Evolutionary conservation across 2,797 vertebrate genomes (phyloP), one percentile per base, ranked within the genome.

Genomic region (Cossypha polioptera): DNA sequence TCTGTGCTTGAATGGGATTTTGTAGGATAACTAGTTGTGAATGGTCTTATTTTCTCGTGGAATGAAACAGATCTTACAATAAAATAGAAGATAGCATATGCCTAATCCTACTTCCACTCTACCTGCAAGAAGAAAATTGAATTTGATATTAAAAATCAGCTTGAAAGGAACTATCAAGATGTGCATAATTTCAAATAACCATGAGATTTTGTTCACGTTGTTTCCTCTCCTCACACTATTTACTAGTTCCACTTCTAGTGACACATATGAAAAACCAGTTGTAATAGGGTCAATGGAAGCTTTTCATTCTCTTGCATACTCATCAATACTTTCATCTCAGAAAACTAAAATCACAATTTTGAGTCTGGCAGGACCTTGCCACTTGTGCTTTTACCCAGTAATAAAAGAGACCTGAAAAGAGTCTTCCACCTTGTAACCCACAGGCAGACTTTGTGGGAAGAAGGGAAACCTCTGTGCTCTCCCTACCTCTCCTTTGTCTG

Each of bases 21-120:
- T 88, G 74, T 36, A 78, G 47, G 26, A 57, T 79, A 88, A 91
- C 80, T 94, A 87, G 68, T 72, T 86, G 68, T 81, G 68, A 97
- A 76, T 61, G 22, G 22, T 86, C 57, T 93, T 69, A 69, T 90
- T 96, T 93, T 78, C 92, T 87, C 13, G 8, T 9, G 29, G 58
- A 92, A 93, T 26, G 4, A 95, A 96, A 79, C 20, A 90, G 42
- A 63, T 84, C 68, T 86, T 88, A 14, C 53, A 88, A 59, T 82
- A 87, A 72, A 86, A 90, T 29, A 24, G 54, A 91, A 87, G 25
- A 36, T 13, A 86, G 25, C 18, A 58, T 86, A 84, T 55, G 45
- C 9, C 45, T 94, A 62, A 69, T 68, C 45, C 16, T 72, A n/a
- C 17, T 77, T 92, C 26, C 26, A 83, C 28, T 51, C 42, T 74